phyloP scores from a whole-genome alignment of 2,888 invertebrate species.

The Macrophya alboannulata region DNA sequence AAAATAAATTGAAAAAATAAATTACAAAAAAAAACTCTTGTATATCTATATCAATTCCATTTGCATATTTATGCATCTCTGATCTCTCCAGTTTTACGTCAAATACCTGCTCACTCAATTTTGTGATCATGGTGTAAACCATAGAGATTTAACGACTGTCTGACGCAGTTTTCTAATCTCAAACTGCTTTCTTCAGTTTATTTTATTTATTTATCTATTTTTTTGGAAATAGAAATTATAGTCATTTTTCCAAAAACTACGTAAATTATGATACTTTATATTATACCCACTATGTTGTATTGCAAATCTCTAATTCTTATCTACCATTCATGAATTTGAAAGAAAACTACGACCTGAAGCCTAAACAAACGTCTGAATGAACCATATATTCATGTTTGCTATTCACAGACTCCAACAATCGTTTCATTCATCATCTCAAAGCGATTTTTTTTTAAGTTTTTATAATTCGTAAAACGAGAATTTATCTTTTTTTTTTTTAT shows the following conservation, averaged over 20 bases:
- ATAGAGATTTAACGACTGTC: constrained; percentile 15
- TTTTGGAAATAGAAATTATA: not conserved
- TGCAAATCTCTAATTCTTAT: constrained; percentile 22
- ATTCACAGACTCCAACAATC: constrained; percentile 25
- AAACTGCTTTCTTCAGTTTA: constrained; percentile 13
- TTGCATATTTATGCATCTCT: constrained; percentile 11
- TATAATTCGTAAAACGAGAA: not conserved
- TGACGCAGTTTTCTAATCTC: constrained; percentile 6
- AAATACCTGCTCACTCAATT: not conserved
- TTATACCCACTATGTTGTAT: not conserved
- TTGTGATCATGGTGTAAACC: not conserved
- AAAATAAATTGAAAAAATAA: not conserved
- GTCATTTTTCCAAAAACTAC: not conserved
- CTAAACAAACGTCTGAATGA: constrained; percentile 40
- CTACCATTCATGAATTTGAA: not conserved
- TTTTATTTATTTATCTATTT: not conserved
- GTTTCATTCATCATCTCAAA: constrained; percentile 15
- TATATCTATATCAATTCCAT: constrained; percentile 5
- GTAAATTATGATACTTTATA: not conserved
- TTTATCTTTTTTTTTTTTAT: not conserved
- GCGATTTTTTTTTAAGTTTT: not conserved
- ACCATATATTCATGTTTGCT: constrained; percentile 27
- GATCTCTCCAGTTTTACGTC: not conserved
- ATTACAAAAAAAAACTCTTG: not conserved
- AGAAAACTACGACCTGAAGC: constrained; percentile 12